These are phyloP conservation scores for Falco berigora DNA, from an alignment of 2,797 vertebrate genomes.

Conservation along the genomic window DNA sequence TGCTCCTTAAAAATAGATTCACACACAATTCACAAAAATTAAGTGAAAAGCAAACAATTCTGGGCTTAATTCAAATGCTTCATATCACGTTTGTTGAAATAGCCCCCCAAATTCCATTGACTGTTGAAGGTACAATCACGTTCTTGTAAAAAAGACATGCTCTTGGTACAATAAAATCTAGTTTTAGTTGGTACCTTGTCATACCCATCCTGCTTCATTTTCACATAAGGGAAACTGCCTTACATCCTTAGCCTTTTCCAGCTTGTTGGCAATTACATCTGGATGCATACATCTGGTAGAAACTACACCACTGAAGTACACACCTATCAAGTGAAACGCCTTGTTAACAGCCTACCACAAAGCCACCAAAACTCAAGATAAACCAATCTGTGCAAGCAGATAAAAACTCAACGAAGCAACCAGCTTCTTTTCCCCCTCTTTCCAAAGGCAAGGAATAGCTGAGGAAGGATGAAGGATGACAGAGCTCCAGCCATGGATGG, in stretches of 20 bases:
- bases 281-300: neutral
- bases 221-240: neutral
- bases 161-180: neutral
- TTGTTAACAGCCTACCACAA: neutral
- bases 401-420: neutral
- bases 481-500: neutral
- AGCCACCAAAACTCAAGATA: neutral
- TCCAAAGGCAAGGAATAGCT: neutral
- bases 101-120: neutral
- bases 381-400: neutral
- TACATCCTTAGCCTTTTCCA: neutral
- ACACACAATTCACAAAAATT: neutral
- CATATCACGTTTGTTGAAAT: accelerated
- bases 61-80: neutral
- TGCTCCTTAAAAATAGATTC: neutral
- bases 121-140: neutral
- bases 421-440: neutral
- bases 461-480: neutral
- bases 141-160: neutral
- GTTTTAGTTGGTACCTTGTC: neutral
- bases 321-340: neutral
- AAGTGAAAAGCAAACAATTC: neutral
- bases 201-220: neutral
- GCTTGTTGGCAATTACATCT: neutral
- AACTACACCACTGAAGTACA: neutral